phyloP scores from a whole-genome alignment of 1,140 invertebrate species.

The Zaprionus lachaisei region DNA sequence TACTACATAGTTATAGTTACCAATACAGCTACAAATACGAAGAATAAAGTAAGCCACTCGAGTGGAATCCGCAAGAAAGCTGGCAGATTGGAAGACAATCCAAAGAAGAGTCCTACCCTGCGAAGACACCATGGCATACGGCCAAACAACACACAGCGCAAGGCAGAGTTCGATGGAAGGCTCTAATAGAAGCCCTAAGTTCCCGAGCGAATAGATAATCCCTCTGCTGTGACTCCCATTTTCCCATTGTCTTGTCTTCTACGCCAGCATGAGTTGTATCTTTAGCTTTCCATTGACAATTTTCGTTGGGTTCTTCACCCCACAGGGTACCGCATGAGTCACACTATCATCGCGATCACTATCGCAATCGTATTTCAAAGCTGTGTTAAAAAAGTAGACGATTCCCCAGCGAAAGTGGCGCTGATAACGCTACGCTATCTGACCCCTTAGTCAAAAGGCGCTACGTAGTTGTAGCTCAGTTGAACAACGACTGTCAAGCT shows the following conservation, averaged over 20 bases:
- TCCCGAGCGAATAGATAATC: neutral
- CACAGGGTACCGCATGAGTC: slow-evolving; percentile 11
- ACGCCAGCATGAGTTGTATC: neutral
- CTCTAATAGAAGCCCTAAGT: too few species aligned
- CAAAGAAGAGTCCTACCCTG: too few species aligned
- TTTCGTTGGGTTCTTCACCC: slow-evolving; percentile 23
- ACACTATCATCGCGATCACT: slow-evolving; percentile 9
- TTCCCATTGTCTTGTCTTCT: neutral
- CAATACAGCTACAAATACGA: too few species aligned
- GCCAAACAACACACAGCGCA: too few species aligned
- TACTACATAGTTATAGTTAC: too few species aligned
- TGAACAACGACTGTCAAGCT: slow-evolving; percentile 45
- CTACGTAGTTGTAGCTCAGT: slow-evolving; percentile 35
- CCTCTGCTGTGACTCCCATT: neutral
- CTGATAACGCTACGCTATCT: slow-evolving; percentile 41
- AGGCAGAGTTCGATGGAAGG: too few species aligned
- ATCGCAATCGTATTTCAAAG: slow-evolving; percentile 28
- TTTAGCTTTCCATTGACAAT: slow-evolving; percentile 12
- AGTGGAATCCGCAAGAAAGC: too few species aligned
- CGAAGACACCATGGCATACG: too few species aligned
- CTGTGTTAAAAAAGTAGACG: slow-evolving; percentile 24
- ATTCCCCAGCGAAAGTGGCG: slow-evolving; percentile 18
- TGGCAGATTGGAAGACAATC: too few species aligned
- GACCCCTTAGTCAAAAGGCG: neutral
- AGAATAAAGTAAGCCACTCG: too few species aligned